Evolutionary conservation across 1,140 invertebrate genomes (phyloP).

Genomic region (Drosophila nigrodunni): DNA sequence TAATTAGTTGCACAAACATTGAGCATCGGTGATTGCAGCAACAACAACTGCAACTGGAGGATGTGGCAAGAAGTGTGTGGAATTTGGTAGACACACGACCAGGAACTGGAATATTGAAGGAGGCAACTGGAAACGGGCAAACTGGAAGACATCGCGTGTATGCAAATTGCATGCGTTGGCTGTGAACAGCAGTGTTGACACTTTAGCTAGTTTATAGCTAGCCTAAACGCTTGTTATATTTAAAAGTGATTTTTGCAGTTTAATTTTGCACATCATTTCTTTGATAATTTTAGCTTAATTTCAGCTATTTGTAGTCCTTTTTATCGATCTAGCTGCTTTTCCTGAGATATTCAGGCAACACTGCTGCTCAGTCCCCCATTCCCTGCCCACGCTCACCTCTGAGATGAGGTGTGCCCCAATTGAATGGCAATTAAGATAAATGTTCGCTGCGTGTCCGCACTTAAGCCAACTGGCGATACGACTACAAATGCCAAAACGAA

Average conservation of each 20-base stretch:
- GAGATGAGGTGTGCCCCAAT: slow-evolving; percentile 64
- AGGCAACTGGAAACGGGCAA: neutral
- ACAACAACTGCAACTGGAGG: neutral
- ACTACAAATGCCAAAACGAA: neutral
- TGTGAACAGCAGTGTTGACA: neutral
- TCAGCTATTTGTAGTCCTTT: too few species aligned
- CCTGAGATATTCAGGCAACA: too few species aligned
- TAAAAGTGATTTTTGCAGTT: too few species aligned
- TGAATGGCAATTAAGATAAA: slow-evolving; percentile 83
- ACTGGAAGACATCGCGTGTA: slow-evolving; percentile 51
- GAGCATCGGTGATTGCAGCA: slow-evolving; percentile 71
- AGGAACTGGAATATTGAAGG: neutral
- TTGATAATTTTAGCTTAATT: too few species aligned
- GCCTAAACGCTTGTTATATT: too few species aligned
- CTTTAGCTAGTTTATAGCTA: too few species aligned
- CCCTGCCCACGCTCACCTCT: neutral
- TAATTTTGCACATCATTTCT: too few species aligned
- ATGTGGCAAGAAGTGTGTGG: slow-evolving; percentile 22
- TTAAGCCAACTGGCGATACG: slow-evolving; percentile 53
- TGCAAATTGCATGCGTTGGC: slow-evolving; percentile 69
- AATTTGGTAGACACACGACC: slow-evolving; percentile 40
- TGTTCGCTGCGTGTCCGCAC: slow-evolving; percentile 78
- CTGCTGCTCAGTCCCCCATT: too few species aligned
- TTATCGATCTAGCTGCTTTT: too few species aligned
- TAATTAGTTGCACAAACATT: slow-evolving; percentile 82